These are phyloP conservation scores for Drosophila neonasuta DNA, from an alignment of 2,888 invertebrate species.

Conservation along the genomic window DNA sequence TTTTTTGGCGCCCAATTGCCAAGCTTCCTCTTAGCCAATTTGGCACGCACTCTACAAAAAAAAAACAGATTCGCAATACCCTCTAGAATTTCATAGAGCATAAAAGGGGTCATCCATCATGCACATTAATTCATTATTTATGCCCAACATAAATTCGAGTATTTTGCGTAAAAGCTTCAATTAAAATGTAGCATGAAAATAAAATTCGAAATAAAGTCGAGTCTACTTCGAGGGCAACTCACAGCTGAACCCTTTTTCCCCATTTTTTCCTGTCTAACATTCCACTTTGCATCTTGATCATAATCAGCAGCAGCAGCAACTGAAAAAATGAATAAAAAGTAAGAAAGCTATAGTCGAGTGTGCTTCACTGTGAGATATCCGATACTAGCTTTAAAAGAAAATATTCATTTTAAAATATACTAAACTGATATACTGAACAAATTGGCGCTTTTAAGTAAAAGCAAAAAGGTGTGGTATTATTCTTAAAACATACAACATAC, in stretches of 20 bases:
- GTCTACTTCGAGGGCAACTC: slow-evolving; percentile 8
- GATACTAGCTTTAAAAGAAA: too few species aligned
- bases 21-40: slow-evolving; percentile 51
- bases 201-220: not conserved
- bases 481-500: too few species aligned
- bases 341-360: too few species aligned
- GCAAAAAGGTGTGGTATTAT: too few species aligned
- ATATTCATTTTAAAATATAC: too few species aligned
- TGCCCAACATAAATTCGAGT: not conserved
- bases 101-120: not conserved
- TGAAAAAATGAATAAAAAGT: not conserved
- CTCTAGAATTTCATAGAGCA: not conserved
- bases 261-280: not conserved
- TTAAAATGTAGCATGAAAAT: not conserved
- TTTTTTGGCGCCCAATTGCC: slow-evolving; percentile 32
- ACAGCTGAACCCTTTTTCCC: not conserved
- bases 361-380: too few species aligned
- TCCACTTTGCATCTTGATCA: slow-evolving; percentile 30
- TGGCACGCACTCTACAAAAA: slow-evolving; percentile 47
- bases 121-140: not conserved
- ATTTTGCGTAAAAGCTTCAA: not conserved
- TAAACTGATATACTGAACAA: too few species aligned
- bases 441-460: too few species aligned
- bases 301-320: slow-evolving; percentile 27
- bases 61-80: slow-evolving; percentile 6